Percentiles rank a stretch among this genome's conserved stretches.
phyloP scores from a whole-genome alignment of 2,797 vertebrate species.

The Geotrypetes seraphini region DNA sequence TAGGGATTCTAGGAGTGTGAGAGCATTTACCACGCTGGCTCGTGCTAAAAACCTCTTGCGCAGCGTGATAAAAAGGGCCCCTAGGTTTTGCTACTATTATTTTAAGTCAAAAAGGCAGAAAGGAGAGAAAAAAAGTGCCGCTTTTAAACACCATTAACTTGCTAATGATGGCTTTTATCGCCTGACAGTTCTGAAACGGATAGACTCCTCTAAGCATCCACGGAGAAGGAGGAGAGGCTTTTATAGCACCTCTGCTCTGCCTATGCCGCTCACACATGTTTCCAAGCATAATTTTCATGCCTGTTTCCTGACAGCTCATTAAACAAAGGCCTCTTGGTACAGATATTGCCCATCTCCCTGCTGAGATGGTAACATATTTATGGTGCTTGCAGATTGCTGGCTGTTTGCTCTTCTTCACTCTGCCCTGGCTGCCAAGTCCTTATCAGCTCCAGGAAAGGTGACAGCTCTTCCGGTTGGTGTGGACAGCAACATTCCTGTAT shows the following conservation, averaged over 20 bases:
- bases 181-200: constrained; percentile 52
- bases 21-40: no score
- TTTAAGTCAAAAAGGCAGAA: constrained; percentile 44
- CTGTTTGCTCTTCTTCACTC: constrained; percentile 56
- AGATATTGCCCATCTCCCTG: constrained; percentile 56
- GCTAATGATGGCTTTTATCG: constrained; percentile 51
- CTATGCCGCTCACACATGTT: constrained; percentile 60
- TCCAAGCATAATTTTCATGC: constrained; percentile 66
- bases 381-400: constrained; percentile 58
- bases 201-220: constrained; percentile 47
- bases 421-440: constrained; percentile 67
- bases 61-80: no score
- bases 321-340: constrained; percentile 67
- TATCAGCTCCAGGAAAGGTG: constrained; percentile 64
- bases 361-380: constrained; percentile 65
- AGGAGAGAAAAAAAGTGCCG: constrained; percentile 43
- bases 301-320: constrained; percentile 70
- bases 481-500: constrained; percentile 51
- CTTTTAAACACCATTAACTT: constrained; percentile 58
- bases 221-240: constrained; percentile 38
- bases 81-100: constrained; percentile 30
- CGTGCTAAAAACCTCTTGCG: no score
- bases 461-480: constrained; percentile 59
- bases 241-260: constrained; percentile 39
- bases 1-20: no score